Evolutionary conservation across 2,113 vertebrate genomes (phyloP), one percentile per base, ranked within the genome.

Genomic region (Sylvietta virens): DNA sequence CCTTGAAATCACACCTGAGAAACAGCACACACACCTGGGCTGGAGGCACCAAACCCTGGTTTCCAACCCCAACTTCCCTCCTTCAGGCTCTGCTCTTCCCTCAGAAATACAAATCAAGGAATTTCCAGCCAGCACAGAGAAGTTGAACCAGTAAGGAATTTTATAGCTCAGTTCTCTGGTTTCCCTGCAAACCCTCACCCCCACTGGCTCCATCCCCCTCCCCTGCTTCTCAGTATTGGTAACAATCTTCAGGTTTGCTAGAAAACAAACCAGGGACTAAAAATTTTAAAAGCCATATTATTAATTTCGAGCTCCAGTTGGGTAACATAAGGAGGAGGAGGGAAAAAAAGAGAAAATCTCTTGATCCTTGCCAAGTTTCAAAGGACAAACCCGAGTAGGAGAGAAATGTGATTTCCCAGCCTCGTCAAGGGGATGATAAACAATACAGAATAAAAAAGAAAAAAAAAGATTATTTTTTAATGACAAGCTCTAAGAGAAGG

Each of bases 291-390:
- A 56, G 51, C 57, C 81, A 54, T 56, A 11, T 81, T 72, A 84
- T 95, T 95, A 88, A 73, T 90, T 92, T 88, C 82, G 76, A 66
- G 69, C 87, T 90, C 93, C 79, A 83, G 82, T 67, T 83, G 92
- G 79, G 80, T 97, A 96, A 92, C 88, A 95, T 92, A 95, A 96
- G 88, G 86, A 92, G 93, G 92, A 95, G 88, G 81, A 88, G 72
- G 14, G 1, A 45, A 74, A 91, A 89, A 86, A 22, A 26, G 23
- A 61, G 58, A 30, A 28, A 37, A 60, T 9, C 42, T 74, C 73
- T 88, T 16, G 4, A 88, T 95, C 73, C 74, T 94, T 95, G 51
- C 94, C n/a, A 60, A 92, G 94, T 95, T 97, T 96, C 94, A 91
- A 97, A 97, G 89, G 95, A 95, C 94, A 96, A 90, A 96, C 85